Conservation (phyloP, 37 sponge, comb jelly and placozoan genomes). For the Chondrosia reniformis region DNA sequence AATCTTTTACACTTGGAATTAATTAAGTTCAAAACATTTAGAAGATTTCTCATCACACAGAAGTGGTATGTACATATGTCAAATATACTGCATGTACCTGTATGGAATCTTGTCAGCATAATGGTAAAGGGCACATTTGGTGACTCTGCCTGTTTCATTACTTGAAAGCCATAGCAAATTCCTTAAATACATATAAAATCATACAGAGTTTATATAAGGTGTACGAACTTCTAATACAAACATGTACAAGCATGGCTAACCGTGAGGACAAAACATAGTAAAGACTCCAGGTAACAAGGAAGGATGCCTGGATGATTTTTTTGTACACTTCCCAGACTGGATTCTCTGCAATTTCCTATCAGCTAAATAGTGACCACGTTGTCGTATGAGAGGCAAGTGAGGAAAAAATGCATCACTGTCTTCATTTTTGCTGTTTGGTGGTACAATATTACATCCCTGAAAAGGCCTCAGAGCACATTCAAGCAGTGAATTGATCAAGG, state of each 20-base stretch:
- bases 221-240: background rate
- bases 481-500: background rate
- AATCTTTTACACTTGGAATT: no score
- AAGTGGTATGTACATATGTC: background rate
- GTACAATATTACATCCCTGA: background rate
- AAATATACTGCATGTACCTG: background rate
- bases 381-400: background rate
- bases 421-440: background rate
- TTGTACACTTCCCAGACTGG: background rate
- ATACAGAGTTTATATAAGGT: background rate
- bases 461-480: slow-evolving; percentile 3
- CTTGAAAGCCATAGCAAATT: slow-evolving; percentile 50
- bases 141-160: slow-evolving; percentile 24
- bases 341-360: background rate
- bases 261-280: slow-evolving; percentile 48
- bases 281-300: slow-evolving; percentile 32
- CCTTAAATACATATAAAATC: slow-evolving; percentile 8
- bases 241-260: slow-evolving; percentile 4
- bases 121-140: slow-evolving; percentile 32
- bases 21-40: no score
- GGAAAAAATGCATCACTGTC: slow-evolving; percentile 23
- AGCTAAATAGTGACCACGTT: slow-evolving; percentile 24
- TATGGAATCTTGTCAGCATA: slow-evolving; percentile 22
- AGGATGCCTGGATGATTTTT: slow-evolving; percentile 28
- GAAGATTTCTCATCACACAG: no score